Conservation (phyloP, 2,888 invertebrate species). For the Callinectes sapidus region DNA sequence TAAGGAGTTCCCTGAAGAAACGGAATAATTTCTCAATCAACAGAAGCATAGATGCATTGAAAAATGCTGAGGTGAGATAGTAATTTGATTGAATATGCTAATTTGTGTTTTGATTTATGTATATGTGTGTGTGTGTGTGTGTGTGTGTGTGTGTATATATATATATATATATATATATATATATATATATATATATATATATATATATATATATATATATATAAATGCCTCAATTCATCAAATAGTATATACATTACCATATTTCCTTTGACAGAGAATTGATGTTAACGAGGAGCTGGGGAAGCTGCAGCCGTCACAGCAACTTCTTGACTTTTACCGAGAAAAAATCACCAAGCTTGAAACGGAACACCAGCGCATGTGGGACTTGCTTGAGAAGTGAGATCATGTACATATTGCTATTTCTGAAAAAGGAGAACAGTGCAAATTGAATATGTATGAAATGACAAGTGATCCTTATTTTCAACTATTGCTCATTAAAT, state of each 20-base stretch:
- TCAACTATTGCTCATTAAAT: not conserved
- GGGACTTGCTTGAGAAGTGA: slow-evolving; percentile 54
- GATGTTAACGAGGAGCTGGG: slow-evolving; percentile 61
- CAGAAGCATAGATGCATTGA: not conserved
- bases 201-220: not conserved
- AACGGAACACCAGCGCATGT: slow-evolving; percentile 22
- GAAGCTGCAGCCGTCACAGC: slow-evolving; percentile 66
- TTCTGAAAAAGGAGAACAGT: not conserved
- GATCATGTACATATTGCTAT: not conserved
- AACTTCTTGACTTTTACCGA: slow-evolving; percentile 65
- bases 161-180: too few species aligned
- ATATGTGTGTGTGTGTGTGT: too few species aligned
- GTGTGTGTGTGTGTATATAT: too few species aligned
- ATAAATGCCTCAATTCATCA: not conserved
- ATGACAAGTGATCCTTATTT: not conserved
- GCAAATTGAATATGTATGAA: not conserved
- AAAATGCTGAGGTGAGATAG: slow-evolving; percentile 20
- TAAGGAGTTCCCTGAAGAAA: slow-evolving; percentile 11
- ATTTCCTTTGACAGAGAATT: slow-evolving; percentile 37
- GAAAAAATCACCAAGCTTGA: slow-evolving; percentile 59
- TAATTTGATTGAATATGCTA: not conserved
- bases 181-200: too few species aligned
- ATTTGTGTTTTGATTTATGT: too few species aligned
- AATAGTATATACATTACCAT: not conserved
- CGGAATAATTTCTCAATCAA: not conserved